Evolutionary conservation across 2,888 invertebrate genomes (phyloP).

Genomic region (Chouioia cunea): DNA sequence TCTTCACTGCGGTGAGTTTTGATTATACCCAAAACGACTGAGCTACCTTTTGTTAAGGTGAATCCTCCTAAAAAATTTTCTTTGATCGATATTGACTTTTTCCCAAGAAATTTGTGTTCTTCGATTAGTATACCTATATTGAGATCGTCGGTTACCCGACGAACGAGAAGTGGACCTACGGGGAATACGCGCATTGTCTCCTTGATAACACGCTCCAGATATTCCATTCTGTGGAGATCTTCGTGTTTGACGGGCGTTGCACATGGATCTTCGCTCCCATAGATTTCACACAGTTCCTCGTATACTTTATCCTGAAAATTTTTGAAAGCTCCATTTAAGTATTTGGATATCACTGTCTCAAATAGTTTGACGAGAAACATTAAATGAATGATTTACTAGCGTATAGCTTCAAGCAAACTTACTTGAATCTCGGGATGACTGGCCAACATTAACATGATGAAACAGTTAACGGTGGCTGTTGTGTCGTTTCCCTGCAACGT

Average conservation of each 20-base stretch:
- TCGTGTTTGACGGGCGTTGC: constrained; percentile 67
- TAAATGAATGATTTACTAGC: too few relatives aligned
- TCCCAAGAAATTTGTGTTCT: neutral
- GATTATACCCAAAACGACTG: constrained; percentile 50
- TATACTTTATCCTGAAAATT: constrained; percentile 62
- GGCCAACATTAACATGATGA: constrained; percentile 53
- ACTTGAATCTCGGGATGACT: constrained; percentile 54
- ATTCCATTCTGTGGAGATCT: constrained; percentile 72
- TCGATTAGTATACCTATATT: constrained; percentile 67
- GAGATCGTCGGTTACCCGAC: constrained; percentile 69
- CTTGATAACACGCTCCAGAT: constrained; percentile 73
- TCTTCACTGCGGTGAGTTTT: constrained; percentile 51
- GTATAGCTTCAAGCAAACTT: too few relatives aligned
- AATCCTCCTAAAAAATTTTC: constrained; percentile 45
- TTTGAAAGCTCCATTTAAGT: neutral
- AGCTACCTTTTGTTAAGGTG: constrained; percentile 52
- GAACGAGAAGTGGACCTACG: constrained; percentile 70
- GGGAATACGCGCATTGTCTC: constrained; percentile 74
- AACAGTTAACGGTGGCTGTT: constrained; percentile 51
- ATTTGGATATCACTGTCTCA: too few relatives aligned
- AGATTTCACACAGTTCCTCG: constrained; percentile 68
- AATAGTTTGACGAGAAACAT: too few relatives aligned
- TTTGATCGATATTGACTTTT: neutral
- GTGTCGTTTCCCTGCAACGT: constrained; percentile 54
- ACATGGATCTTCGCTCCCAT: constrained; percentile 65